Percentiles rank a stretch among this genome's conserved stretches.
phyloP scores from a whole-genome alignment of 2,888 invertebrate genomes.

The Pyrgus malvae region DNA sequence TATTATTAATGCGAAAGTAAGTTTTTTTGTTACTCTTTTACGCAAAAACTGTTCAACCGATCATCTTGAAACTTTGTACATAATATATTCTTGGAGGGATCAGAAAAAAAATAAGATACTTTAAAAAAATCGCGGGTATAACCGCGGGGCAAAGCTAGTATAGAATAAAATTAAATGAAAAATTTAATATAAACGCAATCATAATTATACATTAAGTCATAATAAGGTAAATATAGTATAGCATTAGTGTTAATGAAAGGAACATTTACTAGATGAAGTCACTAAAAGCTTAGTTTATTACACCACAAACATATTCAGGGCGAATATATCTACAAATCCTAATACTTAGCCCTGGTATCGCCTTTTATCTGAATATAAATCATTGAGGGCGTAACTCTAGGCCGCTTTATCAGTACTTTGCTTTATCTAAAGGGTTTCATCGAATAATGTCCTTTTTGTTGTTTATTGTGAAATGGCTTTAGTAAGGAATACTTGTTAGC shows the following conservation, averaged over 20 bases:
- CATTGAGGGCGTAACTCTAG: slow-evolving; percentile 3
- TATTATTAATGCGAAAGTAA: no score
- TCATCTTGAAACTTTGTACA: no score
- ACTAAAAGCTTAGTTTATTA: neutral
- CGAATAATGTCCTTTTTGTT: slow-evolving; percentile 1
- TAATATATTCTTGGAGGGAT: no score
- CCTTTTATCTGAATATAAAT: slow-evolving; percentile 6
- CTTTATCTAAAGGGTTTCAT: slow-evolving; percentile 5
- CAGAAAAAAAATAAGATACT: no score
- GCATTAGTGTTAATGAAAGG: neutral
- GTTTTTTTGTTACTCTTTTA: no score
- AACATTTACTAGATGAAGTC: neutral
- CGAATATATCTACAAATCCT: neutral
- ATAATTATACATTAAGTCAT: neutral
- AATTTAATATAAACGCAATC: no score
- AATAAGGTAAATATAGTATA: neutral
- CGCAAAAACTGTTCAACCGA: no score
- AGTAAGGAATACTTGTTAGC: neutral
- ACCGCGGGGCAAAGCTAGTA: no score
- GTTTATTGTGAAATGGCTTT: neutral
- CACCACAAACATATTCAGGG: neutral
- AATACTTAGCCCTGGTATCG: neutral
- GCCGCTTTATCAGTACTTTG: neutral
- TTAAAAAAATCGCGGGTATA: no score
- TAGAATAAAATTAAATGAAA: no score